A percentile compares a stretch with the other conserved stretches of the same genome.
Evolutionary conservation across 2,797 vertebrate genomes (phyloP).

Genomic region (Danio jaintianensis): DNA sequence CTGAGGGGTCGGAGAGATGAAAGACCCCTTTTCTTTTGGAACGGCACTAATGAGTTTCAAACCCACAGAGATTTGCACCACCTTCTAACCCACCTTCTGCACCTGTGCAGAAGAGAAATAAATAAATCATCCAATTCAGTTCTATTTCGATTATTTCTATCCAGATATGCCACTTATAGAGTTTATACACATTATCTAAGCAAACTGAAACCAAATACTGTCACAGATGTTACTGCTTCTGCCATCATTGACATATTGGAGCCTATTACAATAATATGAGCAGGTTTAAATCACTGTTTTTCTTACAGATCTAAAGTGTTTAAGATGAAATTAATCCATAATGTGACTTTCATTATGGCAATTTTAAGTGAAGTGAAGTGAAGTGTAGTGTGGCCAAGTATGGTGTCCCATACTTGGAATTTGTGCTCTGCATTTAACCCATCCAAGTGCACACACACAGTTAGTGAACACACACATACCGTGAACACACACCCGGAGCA

Average conservation of each 20-base stretch:
- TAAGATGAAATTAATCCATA: too few relatives aligned
- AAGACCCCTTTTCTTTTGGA: constrained; percentile 13
- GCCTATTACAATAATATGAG: constrained; percentile 14
- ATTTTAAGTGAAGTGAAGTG: too few relatives aligned
- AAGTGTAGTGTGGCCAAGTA: too few relatives aligned
- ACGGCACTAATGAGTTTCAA: constrained; percentile 40
- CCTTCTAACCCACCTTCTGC: constrained; percentile 4
- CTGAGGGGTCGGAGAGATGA: not conserved
- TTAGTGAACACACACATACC: too few relatives aligned
- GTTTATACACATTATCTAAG: not conserved
- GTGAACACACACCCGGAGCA: too few relatives aligned
- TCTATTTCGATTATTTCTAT: not conserved
- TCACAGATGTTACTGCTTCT: not conserved
- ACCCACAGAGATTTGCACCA: constrained; percentile 6
- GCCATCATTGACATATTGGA: not conserved
- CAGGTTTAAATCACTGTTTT: not conserved
- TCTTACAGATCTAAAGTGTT: not conserved
- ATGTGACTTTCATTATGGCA: too few relatives aligned
- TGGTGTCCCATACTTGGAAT: too few relatives aligned
- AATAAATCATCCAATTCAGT: not conserved
- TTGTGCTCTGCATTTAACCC: too few relatives aligned
- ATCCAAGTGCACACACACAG: too few relatives aligned
- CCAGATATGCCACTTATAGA: constrained; percentile 9
- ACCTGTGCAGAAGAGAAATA: constrained; percentile 9
- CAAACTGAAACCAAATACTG: not conserved